Conservation (phyloP, 2,797 vertebrate genomes). For the Fistularia commersonii region DNA sequence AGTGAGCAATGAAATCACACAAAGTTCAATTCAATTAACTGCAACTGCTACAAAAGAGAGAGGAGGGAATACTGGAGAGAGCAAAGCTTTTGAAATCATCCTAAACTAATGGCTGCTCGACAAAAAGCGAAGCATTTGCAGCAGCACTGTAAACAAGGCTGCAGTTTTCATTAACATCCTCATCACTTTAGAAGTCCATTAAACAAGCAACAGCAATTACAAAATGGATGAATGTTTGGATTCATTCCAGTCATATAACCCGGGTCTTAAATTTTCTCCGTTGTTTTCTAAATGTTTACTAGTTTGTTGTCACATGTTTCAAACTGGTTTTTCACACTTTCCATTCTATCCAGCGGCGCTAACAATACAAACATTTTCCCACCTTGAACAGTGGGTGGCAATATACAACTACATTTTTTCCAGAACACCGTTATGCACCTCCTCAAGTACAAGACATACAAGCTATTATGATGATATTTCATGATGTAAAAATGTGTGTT, state of each 20-base stretch:
- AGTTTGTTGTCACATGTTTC: slow-evolving; percentile 1
- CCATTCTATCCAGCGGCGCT: neutral
- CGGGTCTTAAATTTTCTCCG: neutral
- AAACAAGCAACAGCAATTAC: slow-evolving; percentile 9
- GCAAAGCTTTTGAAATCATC: slow-evolving; percentile 7
- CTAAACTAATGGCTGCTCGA: slow-evolving; percentile 25
- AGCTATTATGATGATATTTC: neutral
- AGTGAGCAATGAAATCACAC: slow-evolving; percentile 32
- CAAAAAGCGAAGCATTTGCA: slow-evolving; percentile 19
- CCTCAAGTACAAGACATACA: neutral
- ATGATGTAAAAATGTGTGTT: neutral
- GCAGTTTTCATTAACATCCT: too few relatives aligned
- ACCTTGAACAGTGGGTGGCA: slow-evolving; percentile 36
- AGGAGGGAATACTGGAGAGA: too few relatives aligned
- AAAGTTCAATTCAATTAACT: slow-evolving; percentile 8
- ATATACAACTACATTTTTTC: slow-evolving; percentile 1
- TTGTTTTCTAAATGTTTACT: neutral
- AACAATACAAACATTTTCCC: slow-evolving; percentile 1
- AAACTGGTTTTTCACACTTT: too few relatives aligned
- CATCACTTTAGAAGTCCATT: slow-evolving; percentile 1
- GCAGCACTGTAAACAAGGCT: neutral
- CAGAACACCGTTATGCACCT: neutral
- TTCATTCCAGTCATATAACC: slow-evolving; percentile 5
- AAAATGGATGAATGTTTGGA: slow-evolving; percentile 12
- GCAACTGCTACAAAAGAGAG: too few relatives aligned